Evolutionary conservation across 2,113 vertebrate species (phyloP).

Genomic region (Mobula hypostoma): DNA sequence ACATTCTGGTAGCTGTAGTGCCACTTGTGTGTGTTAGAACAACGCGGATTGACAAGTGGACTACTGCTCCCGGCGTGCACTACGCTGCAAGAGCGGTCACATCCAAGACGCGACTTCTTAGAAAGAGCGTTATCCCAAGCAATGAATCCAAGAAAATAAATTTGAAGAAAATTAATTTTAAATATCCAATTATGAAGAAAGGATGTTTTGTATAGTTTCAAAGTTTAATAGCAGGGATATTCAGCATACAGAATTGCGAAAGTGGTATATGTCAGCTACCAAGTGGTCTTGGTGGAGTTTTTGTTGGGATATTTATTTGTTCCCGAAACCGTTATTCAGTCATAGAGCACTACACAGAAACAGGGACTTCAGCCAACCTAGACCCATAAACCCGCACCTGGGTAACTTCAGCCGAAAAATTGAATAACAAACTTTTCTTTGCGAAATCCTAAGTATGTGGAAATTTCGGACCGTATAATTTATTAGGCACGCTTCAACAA

Average conservation of each 20-base stretch:
- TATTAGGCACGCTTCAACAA: not conserved
- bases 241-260: too few relatives aligned
- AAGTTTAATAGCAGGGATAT: too few relatives aligned
- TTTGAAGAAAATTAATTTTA: not conserved
- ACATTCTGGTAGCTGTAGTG: slow-evolving; percentile 5
- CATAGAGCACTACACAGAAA: too few relatives aligned
- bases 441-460: not conserved
- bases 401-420: not conserved
- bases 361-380: too few relatives aligned
- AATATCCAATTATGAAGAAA: not conserved
- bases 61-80: not conserved
- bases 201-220: not conserved
- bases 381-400: too few relatives aligned
- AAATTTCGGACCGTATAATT: not conserved
- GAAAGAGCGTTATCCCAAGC: not conserved
- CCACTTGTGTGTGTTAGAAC: not conserved
- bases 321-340: not conserved
- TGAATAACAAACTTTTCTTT: not conserved
- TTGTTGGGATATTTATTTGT: not conserved
- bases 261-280: not conserved
- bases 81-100: not conserved
- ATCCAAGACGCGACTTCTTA: not conserved
- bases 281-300: too few relatives aligned
- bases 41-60: not conserved
- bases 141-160: not conserved